Conservation (phyloP, 2,888 invertebrate species). For the Pediacus dermestoides region DNA sequence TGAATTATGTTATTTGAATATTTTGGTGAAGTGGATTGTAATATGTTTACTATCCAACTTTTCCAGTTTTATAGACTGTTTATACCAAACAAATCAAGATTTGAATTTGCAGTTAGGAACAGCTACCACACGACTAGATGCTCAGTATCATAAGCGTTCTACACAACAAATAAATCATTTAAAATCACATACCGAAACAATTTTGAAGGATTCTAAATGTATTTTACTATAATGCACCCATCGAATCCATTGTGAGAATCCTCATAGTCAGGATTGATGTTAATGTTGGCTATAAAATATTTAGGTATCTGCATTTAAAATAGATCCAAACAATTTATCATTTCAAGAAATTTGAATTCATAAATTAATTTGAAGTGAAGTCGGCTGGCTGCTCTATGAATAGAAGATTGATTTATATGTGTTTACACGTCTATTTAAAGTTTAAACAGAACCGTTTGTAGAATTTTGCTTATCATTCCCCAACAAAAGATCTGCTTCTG, state of each 20-base stretch:
- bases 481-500: no score
- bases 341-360: slow-evolving; percentile 26
- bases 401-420: slow-evolving; percentile 38
- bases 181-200: slow-evolving; percentile 19
- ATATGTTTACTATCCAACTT: slow-evolving; percentile 37
- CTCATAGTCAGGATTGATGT: no score
- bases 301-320: slow-evolving; percentile 29
- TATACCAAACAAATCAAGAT: slow-evolving; percentile 22
- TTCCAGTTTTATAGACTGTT: slow-evolving; percentile 27
- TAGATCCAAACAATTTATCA: slow-evolving; percentile 26
- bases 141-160: no score
- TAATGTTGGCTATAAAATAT: slow-evolving; percentile 25
- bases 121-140: no score
- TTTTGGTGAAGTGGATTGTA: slow-evolving; percentile 30
- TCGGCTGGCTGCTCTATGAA: slow-evolving; percentile 17
- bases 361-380: slow-evolving; percentile 27
- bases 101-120: no score
- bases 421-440: slow-evolving; percentile 42
- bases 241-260: slow-evolving; percentile 31
- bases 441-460: slow-evolving; percentile 38
- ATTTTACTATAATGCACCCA: slow-evolving; percentile 29
- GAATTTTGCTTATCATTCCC: slow-evolving; percentile 36
- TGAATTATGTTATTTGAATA: slow-evolving; percentile 29
- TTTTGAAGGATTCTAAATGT: slow-evolving; percentile 23
- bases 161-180: no score